Evolutionary conservation across 2,888 invertebrate species (phyloP), one percentile per base, ranked within the genome.

Genomic region (Vanessa cardui): DNA sequence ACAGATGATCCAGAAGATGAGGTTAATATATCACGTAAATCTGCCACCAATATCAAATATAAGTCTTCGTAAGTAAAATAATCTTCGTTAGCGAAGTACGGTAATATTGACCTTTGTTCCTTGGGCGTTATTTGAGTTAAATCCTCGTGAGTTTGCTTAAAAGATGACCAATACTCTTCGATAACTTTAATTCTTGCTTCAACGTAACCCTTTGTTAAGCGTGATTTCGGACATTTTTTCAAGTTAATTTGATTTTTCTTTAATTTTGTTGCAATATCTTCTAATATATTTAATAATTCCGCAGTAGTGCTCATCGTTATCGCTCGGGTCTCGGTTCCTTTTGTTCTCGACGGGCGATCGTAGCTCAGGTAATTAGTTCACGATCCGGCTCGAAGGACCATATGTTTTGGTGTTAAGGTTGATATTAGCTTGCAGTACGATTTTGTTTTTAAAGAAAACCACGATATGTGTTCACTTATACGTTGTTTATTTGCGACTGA

Each of bases 181-280:
- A n/a, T n/a, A n/a, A n/a, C n/a, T n/a, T n/a, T n/a, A n/a, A n/a
- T n/a, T n/a, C n/a, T n/a, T n/a, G n/a, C n/a, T n/a, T n/a, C n/a
- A n/a, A n/a, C n/a, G n/a, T n/a, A n/a, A n/a, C n/a, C n/a, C n/a
- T n/a, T n/a, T n/a, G 54, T 54, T 54, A 54, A 54, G 8, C 21
- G 54, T 21, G 54, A 54, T 54, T 54, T 54, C 54, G 54, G 54
- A 26, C 54, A 54, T 54, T 54, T 54, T 54, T 54, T 54, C 54
- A 54, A 54, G 54, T 54, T 54, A 21, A 54, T 21, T 21, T 46
- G 46, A 15, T 16, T 46, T 46, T 46, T 46, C 46, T 46, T 46
- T 15, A 46, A 46, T 46, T 46, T 46, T 46, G 46, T 46, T 16
- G 46, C 46, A 46, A 46, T 46, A 46, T 46, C 46, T 9, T 46